Conservation (phyloP, 2,797 vertebrate species). For the Acrossocheilus wenchowensis region DNA sequence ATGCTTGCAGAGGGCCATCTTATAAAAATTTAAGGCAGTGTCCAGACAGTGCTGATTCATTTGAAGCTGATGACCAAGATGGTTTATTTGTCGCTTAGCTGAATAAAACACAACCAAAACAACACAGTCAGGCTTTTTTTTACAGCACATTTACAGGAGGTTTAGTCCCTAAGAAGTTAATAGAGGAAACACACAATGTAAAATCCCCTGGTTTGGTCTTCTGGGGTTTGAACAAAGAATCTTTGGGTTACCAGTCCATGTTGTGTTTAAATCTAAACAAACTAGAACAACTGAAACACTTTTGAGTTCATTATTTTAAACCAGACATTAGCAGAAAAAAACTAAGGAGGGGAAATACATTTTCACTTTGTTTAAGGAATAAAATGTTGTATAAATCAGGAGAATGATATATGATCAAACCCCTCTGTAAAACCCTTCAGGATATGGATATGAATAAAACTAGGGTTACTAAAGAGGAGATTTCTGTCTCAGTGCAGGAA, state of each 20-base stretch:
- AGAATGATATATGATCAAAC: background rate
- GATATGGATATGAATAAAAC: background rate
- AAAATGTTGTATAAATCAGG: background rate
- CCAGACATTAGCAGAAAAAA: background rate
- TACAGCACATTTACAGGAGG: background rate
- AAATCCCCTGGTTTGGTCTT: background rate
- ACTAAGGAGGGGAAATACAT: background rate
- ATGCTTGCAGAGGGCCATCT: slow-evolving; percentile 92
- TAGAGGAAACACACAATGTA: background rate
- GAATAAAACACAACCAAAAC: slow-evolving; percentile 34
- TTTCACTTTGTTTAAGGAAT: background rate
- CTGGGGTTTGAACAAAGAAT: background rate
- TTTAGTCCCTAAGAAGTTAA: background rate
- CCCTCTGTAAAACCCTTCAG: background rate
- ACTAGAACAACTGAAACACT: background rate
- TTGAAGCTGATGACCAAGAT: slow-evolving; percentile 92
- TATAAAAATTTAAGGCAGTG: slow-evolving; percentile 97
- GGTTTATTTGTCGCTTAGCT: slow-evolving; percentile 90
- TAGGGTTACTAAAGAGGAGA: background rate
- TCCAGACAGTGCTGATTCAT: slow-evolving; percentile 95
- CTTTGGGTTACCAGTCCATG: background rate
- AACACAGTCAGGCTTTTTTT: background rate
- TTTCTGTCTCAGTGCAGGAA: background rate
- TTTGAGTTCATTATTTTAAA: background rate
- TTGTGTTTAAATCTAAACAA: background rate